These are phyloP conservation scores for Eurytoma adleriae DNA, from an alignment of 2,888 invertebrate genomes.

Conservation along the genomic window DNA sequence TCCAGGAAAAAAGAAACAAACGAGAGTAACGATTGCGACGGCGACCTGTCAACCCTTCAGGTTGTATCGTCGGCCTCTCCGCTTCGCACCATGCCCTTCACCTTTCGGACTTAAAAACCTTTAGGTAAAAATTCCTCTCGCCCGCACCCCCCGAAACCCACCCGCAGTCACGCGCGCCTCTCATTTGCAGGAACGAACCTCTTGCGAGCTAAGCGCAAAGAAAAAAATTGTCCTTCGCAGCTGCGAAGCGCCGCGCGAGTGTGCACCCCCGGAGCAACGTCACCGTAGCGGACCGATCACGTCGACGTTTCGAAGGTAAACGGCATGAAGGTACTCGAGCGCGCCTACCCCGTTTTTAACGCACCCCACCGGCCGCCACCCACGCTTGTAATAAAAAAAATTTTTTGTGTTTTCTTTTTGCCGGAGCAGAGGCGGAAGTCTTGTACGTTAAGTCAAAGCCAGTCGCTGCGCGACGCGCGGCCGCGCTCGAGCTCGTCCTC, in stretches of 20 bases:
- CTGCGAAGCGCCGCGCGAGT: constrained; percentile 17
- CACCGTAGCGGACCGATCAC: not conserved
- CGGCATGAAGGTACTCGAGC: constrained; percentile 55
- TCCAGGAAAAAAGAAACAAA: no score
- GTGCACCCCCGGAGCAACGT: not conserved
- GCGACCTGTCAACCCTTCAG: constrained; percentile 35
- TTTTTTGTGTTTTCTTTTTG: no score
- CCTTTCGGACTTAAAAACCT: constrained; percentile 43
- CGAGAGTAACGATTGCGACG: no score
- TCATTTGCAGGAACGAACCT: no score
- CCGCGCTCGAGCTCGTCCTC: constrained; percentile 6
- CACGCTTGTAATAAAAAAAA: not conserved
- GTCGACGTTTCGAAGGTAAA: constrained; percentile 57
- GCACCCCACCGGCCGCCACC: not conserved
- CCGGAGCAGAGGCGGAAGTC: constrained; percentile 42
- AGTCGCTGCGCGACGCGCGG: constrained; percentile 12
- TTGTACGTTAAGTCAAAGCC: constrained; percentile 38
- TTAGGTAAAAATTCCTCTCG: constrained; percentile 31
- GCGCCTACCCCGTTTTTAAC: not conserved
- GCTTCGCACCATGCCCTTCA: constrained; percentile 39
- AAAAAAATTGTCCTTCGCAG: constrained; percentile 29
- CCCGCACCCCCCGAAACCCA: no score
- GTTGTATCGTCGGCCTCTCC: constrained; percentile 1
- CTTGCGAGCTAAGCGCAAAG: not conserved
- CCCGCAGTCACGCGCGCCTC: no score